phyloP scores from a whole-genome alignment of 30 jellyfish, hydroid and myxozoan genomes.

The Phacellophora camtschatica region DNA sequence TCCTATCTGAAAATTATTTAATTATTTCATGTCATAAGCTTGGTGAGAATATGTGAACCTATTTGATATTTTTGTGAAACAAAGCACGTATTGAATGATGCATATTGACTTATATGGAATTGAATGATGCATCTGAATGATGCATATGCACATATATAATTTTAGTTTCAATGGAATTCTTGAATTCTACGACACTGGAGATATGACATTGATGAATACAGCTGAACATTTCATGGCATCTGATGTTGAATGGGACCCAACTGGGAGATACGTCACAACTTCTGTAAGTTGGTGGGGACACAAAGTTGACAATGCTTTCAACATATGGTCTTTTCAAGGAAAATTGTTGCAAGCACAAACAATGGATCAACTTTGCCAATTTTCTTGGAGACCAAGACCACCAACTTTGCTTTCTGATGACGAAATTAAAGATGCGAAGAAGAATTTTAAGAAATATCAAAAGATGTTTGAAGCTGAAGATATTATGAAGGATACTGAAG shows the following conservation, averaged over 20 bases:
- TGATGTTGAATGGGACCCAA: constrained; percentile 98
- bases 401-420: constrained; percentile 73
- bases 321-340: constrained; percentile 98
- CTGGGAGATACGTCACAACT: constrained; percentile 94
- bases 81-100: too few species aligned
- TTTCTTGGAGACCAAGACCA: constrained; percentile 98
- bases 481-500: constrained; percentile 90
- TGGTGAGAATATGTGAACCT: too few species aligned
- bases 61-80: too few species aligned
- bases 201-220: constrained; percentile 80
- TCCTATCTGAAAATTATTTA: too few species aligned
- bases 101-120: too few species aligned
- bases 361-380: constrained; percentile 88
- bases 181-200: constrained; percentile 95
- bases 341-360: constrained; percentile 81
- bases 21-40: too few species aligned
- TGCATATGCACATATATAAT: too few species aligned
- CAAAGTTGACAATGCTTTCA: constrained; percentile 89
- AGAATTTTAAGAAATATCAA: constrained; percentile 90
- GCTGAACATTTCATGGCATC: constrained; percentile 98
- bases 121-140: too few species aligned
- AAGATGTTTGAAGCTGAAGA: constrained; percentile 94
- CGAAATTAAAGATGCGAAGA: constrained; percentile 71
- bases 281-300: constrained; percentile 99
- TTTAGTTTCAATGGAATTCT: constrained; percentile 83